phyloP scores from a whole-genome alignment of 2,888 invertebrate genomes.

The Tiphia femorata region DNA sequence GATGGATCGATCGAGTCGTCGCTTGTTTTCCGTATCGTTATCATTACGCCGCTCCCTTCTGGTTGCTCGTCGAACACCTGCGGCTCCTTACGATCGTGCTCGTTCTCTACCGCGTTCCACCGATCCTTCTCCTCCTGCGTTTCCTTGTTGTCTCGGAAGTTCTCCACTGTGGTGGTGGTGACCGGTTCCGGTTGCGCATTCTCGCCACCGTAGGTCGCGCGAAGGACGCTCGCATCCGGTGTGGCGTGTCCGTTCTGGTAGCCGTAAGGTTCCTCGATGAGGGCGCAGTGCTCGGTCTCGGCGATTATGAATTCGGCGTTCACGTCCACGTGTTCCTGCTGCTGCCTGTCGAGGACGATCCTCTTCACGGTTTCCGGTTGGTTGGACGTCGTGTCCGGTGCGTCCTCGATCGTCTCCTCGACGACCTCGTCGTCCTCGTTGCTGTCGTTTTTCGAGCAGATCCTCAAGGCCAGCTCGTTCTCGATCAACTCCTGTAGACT shows the following conservation, averaged over 20 bases:
- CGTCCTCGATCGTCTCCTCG: slow-evolving; percentile 32
- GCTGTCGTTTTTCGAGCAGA: slow-evolving; percentile 50
- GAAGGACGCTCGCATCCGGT: slow-evolving; percentile 9
- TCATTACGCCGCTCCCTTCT: slow-evolving; percentile 17
- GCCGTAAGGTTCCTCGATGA: slow-evolving; percentile 53
- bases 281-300: slow-evolving; percentile 55
- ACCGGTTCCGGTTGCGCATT: slow-evolving; percentile 20
- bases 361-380: slow-evolving; percentile 55
- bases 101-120: too few relatives aligned
- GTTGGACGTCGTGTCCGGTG: slow-evolving; percentile 6
- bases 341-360: slow-evolving; percentile 51
- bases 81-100: too few relatives aligned
- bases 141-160: slow-evolving; percentile 26
- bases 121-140: slow-evolving; percentile 8
- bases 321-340: slow-evolving; percentile 46
- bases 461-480: slow-evolving; percentile 62
- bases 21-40: slow-evolving; percentile 24
- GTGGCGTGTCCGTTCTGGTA: slow-evolving; percentile 56
- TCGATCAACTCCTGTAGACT: slow-evolving; percentile 66
- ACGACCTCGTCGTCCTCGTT: slow-evolving; percentile 24
- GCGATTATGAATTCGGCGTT: slow-evolving; percentile 59
- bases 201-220: background rate
- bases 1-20: too few relatives aligned
- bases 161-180: too few relatives aligned
- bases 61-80: slow-evolving; percentile 19